Evolutionary conservation across 30 jellyfish, hydroid and myxozoan species (phyloP).

Genomic region (Aurelia coerulea): DNA sequence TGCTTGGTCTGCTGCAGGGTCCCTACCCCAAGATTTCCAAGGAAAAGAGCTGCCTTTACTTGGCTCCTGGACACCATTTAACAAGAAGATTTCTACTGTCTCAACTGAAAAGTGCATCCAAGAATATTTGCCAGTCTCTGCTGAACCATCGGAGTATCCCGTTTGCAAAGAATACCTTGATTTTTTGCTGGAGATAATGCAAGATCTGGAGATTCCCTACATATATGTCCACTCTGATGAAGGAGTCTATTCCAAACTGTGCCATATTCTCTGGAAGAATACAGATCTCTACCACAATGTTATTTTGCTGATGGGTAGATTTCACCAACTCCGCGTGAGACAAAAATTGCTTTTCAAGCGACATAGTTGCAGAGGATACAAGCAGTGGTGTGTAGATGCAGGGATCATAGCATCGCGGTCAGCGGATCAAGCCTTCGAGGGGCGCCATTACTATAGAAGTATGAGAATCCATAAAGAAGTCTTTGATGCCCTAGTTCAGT

Average conservation of each 20-base stretch:
- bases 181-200: constrained; percentile 8
- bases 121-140: constrained; percentile 54
- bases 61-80: constrained; percentile 61
- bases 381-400: constrained; percentile 51
- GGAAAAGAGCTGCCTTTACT: constrained; percentile 26
- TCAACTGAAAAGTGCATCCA: constrained; percentile 22
- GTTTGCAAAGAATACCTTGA: constrained; percentile 31
- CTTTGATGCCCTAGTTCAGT: constrained; percentile 45
- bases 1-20: constrained; percentile 58
- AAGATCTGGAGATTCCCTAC: constrained; percentile 18
- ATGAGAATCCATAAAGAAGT: constrained; percentile 51
- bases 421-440: constrained; percentile 35
- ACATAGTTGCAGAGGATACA: constrained; percentile 12
- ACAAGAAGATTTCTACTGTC: background rate
- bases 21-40: background rate
- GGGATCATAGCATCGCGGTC: constrained; percentile 34
- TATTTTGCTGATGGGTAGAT: constrained; percentile 57
- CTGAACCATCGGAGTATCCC: constrained; percentile 59
- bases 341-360: constrained; percentile 38
- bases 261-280: constrained; percentile 51
- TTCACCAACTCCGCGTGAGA: constrained; percentile 38
- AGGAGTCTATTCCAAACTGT: constrained; percentile 46
- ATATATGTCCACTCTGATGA: constrained; percentile 53
- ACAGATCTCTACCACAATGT: constrained; percentile 9
- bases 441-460: constrained; percentile 35